Evolutionary conservation across 2,888 invertebrate species (phyloP), one percentile per base, ranked within the genome.

Genomic region (Tineola bisselliella): DNA sequence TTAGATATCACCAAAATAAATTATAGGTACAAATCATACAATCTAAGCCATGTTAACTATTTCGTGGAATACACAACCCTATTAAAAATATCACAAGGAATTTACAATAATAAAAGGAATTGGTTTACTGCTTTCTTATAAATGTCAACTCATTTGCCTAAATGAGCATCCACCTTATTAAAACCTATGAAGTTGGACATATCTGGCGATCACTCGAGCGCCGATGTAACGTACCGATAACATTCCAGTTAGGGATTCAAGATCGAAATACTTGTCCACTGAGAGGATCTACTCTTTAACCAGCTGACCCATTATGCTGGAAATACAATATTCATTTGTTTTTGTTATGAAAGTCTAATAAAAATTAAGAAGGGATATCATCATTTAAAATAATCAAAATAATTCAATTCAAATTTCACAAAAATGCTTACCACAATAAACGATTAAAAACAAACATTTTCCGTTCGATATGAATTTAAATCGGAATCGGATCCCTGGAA

Each of bases 181-280:
- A 58, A 58, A 33, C 12, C 58, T 58, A 58, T 58, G 33, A 58
- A 58, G 33, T n/a, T 10, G 25, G 58, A 56, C 56, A 56, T 56
- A 25, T 15, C 58, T 33, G 58, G 33, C 58, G 33, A 58, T 58
- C 58, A 33, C 5, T 31, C 5, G 58, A 58, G 33, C 33, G 33
- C 19, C 58, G 84, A 86, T 84, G 78, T 77, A 71, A 76, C 76
- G 77, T 74, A 72, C 77, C 70, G 86, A 84, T 84, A 83, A 82
- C 83, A 86, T 86, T 82, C 86, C 84, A 71, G 75, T 75, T 74
- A 76, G 74, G 79, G 78, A 75, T 77, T 77, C 76, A 79, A 79
- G 78, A 80, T 78, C 75, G 77, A 77, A 81, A 84, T 84, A 79
- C 84, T 79, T 79, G 78, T 74, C 77, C 76, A 25, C 60, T 13